phyloP scores from a whole-genome alignment of 2,113 vertebrate genomes.

The Anser cygnoides region DNA sequence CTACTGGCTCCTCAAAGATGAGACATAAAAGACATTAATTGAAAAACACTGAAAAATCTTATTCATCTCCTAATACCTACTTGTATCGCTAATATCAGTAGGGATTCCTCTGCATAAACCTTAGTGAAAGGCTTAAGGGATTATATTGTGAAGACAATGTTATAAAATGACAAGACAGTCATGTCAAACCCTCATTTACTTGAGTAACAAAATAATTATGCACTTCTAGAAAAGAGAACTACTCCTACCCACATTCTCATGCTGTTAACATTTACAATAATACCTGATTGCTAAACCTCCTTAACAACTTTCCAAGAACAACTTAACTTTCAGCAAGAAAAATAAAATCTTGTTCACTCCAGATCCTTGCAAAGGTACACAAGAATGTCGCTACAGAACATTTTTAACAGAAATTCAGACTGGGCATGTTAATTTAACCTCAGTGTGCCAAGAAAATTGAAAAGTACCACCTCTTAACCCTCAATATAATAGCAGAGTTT shows the following conservation, averaged over 20 bases:
- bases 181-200: rapidly evolving
- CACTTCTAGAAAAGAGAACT: neutral
- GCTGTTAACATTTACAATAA: neutral
- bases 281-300: neutral
- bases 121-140: neutral
- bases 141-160: neutral
- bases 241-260: neutral
- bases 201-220: neutral
- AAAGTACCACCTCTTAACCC: neutral
- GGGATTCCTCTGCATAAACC: neutral
- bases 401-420: neutral
- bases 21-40: neutral
- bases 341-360: neutral
- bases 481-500: neutral
- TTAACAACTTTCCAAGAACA: neutral
- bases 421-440: neutral
- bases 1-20: neutral
- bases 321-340: neutral
- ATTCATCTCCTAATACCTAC: neutral
- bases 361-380: neutral
- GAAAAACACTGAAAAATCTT: neutral
- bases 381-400: neutral
- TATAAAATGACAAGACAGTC: neutral
- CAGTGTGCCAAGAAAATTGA: neutral
- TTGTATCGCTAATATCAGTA: neutral